Conservation (phyloP, 1,140 invertebrate species). For the Parapsyche elsis region DNA sequence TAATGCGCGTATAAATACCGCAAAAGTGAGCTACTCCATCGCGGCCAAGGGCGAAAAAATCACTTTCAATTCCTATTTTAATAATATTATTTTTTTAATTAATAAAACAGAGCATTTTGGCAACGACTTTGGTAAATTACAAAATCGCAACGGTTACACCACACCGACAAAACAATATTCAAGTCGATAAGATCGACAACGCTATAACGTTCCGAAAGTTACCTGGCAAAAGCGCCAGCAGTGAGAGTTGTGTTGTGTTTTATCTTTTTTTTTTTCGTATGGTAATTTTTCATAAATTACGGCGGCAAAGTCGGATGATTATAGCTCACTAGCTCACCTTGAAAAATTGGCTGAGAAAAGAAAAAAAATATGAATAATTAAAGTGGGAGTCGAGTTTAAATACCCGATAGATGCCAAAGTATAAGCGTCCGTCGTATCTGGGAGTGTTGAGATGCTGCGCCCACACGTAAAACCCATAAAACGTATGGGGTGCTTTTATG, state of each 20-base stretch:
- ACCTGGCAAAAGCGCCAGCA: no score
- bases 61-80: neutral
- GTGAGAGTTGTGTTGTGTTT: no score
- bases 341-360: slow-evolving; percentile 33
- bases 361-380: slow-evolving; percentile 29
- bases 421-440: slow-evolving; percentile 6
- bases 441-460: slow-evolving; percentile 6
- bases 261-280: no score
- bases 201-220: no score
- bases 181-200: no score
- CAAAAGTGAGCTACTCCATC: neutral
- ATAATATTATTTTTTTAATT: no score
- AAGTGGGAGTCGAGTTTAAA: slow-evolving; percentile 29
- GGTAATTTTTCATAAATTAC: neutral
- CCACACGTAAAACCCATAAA: slow-evolving; percentile 18
- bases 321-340: slow-evolving; percentile 4
- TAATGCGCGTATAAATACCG: neutral
- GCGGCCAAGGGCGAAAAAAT: neutral
- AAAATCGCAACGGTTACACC: no score
- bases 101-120: no score
- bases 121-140: no score
- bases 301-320: neutral
- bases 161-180: no score
- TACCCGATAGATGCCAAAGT: slow-evolving; percentile 28
- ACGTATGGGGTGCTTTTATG: slow-evolving; percentile 19